Evolutionary conservation across 2,888 invertebrate species (phyloP), one percentile per base, ranked within the genome.

Genomic region (Drosophila atripex): DNA sequence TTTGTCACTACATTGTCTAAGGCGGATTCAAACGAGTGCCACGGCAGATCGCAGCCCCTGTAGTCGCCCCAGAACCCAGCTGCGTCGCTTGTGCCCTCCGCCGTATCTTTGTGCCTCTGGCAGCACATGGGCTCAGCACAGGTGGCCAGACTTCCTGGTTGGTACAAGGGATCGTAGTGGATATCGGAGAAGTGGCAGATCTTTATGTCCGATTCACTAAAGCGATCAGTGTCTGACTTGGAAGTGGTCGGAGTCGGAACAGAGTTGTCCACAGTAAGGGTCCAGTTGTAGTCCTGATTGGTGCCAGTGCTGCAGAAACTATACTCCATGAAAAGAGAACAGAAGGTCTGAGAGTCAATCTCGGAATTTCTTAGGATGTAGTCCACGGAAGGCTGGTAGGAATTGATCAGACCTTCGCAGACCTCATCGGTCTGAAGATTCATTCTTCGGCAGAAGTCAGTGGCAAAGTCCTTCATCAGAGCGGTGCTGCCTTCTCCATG

Each of bases 61-160:
- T 95, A 96, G 88, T 96, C 95, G 2, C 97, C 97, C 96, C 96
- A 97, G 78, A 92, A 94, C 0, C 97, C 96, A 0, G 97, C 96
- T 0, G 91, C 91, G 25, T 76, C 76, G 5, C 65, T 70, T 0
- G 87, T 86, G n/a, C 83, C 80, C 56, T 83, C 70, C 1, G 72
- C 47, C 0, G 30, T 50, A 2, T 69, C 61, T 47, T 80, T 82
- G 16, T 82, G 43, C 0, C 85, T 79, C 45, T 96, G 93, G 88
- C 97, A 98, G 88, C 97, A 98, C 4, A 95, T 92, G 1, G 96
- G 96, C 76, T 95, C 95, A 0, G 93, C 93, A 88, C 97, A 97
- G 2, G 93, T 92, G 0, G 95, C 94, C 50, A 94, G 94, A 0
- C 95, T 93, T 28, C 93, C 94, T 0, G 94, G 93, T 75, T 93